These are phyloP conservation scores for Sorex araneus DNA, from an alignment of 2,113 vertebrate genomes.

Conservation along the genomic window DNA sequence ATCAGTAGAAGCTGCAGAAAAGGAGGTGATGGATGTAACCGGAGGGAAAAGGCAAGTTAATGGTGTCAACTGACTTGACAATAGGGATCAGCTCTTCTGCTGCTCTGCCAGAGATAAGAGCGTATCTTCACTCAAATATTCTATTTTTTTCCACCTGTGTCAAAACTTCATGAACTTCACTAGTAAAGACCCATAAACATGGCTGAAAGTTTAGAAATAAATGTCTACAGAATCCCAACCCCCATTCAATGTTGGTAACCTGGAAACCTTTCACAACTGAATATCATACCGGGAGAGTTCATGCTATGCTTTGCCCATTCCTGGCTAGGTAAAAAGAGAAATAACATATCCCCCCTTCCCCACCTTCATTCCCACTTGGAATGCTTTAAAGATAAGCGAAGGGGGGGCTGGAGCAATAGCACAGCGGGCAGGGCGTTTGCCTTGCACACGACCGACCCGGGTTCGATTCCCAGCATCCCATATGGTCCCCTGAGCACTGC, in stretches of 20 bases:
- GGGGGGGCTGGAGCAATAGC: too few relatives aligned
- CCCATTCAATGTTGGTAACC: neutral
- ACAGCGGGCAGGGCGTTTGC: too few relatives aligned
- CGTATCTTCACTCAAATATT: neutral
- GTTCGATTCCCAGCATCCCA: too few relatives aligned
- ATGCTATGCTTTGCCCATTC: neutral
- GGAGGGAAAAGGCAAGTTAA: neutral
- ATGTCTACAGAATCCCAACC: neutral
- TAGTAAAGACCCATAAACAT: constrained; percentile 11
- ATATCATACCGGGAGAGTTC: neutral
- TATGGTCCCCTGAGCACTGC: too few relatives aligned
- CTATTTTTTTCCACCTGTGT: neutral
- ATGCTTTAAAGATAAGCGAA: neutral
- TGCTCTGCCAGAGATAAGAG: neutral
- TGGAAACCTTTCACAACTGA: neutral
- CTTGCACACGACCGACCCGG: too few relatives aligned
- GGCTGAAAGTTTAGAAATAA: neutral
- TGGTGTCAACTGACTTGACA: neutral
- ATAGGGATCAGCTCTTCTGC: constrained; percentile 8
- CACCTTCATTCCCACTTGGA: neutral
- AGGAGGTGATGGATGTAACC: neutral
- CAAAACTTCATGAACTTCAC: constrained; percentile 5
- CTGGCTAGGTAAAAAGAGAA: neutral
- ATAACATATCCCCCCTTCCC: neutral
- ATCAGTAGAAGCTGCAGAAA: neutral